Conservation (phyloP, 2,888 invertebrate species). For the Leptothorax acervorum region DNA sequence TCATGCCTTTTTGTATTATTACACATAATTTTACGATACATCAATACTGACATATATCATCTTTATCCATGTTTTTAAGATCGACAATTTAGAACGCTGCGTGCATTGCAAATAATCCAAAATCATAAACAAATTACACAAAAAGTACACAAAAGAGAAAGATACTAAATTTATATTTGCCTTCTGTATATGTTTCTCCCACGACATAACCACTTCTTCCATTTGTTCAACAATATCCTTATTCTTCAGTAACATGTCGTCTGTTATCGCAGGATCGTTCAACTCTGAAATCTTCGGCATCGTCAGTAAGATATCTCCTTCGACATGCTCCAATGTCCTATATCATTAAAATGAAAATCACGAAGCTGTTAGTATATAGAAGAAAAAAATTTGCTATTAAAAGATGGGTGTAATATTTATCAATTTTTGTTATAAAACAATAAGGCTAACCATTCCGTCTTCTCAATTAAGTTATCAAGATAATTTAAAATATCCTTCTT, state of each 20-base stretch:
- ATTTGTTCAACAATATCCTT: slow-evolving; percentile 87
- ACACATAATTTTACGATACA: neutral
- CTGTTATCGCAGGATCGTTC: slow-evolving; percentile 82
- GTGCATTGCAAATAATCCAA: neutral
- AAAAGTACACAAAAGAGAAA: neutral
- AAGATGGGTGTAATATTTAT: neutral
- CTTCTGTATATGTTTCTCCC: slow-evolving; percentile 89
- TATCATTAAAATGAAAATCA: slow-evolving; percentile 3
- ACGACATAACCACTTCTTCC: slow-evolving; percentile 88
- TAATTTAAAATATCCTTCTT: slow-evolving; percentile 78
- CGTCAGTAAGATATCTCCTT: slow-evolving; percentile 90
- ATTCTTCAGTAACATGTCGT: slow-evolving; percentile 86
- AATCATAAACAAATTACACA: neutral
- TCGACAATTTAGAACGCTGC: neutral
- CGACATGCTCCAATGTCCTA: slow-evolving; percentile 92
- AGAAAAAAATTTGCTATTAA: neutral
- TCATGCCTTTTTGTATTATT: too few species aligned
- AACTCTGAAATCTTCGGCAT: slow-evolving; percentile 88
- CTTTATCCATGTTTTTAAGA: neutral
- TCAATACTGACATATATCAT: neutral
- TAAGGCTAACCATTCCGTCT: slow-evolving; percentile 78
- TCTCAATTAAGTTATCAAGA: slow-evolving; percentile 78
- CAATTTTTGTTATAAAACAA: neutral
- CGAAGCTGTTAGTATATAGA: neutral
- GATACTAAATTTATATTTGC: slow-evolving; percentile 79